Conservation (phyloP, 2,797 vertebrate genomes). For the Chromis chromis region DNA sequence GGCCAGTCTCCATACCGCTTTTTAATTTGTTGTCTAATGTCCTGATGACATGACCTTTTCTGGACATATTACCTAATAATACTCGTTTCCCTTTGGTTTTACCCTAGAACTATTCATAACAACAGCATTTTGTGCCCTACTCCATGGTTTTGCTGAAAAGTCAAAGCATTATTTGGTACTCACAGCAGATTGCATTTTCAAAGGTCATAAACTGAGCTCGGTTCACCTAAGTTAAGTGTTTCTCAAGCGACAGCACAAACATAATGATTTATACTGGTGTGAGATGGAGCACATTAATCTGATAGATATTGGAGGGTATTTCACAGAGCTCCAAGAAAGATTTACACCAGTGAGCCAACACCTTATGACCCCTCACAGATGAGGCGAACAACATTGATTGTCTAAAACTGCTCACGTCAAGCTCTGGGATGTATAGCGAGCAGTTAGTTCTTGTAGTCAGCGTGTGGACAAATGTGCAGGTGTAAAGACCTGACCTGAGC, state of each 20-base stretch:
- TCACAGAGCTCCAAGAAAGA: not conserved
- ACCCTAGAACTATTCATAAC: not conserved
- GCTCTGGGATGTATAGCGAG: not conserved
- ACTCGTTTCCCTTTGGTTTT: no score
- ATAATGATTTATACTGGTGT: no score
- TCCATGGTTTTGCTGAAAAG: not conserved
- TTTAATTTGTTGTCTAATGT: no score
- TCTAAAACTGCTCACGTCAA: not conserved
- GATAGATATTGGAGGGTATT: not conserved
- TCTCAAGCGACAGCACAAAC: no score
- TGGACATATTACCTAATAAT: no score
- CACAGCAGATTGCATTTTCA: not conserved
- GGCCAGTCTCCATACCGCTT: not conserved
- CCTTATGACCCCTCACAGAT: not conserved
- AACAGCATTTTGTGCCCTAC: no score
- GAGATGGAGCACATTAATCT: no score
- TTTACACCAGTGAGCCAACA: not conserved
- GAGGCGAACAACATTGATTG: not conserved
- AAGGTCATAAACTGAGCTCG: not conserved
- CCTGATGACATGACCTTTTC: no score
- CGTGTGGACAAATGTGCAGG: not conserved
- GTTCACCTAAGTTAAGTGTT: no score
- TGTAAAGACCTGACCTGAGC: not conserved
- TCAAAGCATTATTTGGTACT: not conserved
- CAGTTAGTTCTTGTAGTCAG: not conserved